A percentile compares a stretch with the other conserved stretches of the same genome.
Evolutionary conservation across 2,888 invertebrate species (phyloP).

Genomic region (Philhelius pedissequus): DNA sequence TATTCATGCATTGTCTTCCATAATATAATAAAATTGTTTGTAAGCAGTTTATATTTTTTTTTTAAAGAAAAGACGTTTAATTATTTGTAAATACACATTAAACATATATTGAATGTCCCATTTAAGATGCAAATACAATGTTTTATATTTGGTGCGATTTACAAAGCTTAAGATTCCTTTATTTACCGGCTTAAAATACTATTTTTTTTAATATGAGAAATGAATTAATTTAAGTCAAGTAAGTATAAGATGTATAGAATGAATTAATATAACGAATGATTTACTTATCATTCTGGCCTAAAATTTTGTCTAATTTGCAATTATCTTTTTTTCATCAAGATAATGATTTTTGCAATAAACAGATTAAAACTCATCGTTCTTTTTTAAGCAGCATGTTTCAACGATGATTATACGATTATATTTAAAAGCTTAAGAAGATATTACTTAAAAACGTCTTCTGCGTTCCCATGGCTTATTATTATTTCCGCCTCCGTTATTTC

Average conservation of each 20-base stretch:
- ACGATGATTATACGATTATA: conserved; percentile 1
- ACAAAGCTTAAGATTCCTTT: conserved; percentile 18
- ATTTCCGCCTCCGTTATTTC: conserved; percentile 70
- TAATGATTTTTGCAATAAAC: conserved; percentile 3
- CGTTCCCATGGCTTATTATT: conserved; percentile 77
- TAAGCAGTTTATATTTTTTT: neutral
- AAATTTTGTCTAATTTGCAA: conserved; percentile 27
- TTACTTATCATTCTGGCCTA: conserved; percentile 31
- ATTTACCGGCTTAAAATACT: conserved; percentile 30
- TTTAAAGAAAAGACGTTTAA: conserved; percentile 36
- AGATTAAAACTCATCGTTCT: neutral
- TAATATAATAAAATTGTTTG: neutral
- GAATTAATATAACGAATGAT: conserved; percentile 24
- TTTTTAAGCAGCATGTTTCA: neutral
- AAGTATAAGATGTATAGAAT: conserved; percentile 11
- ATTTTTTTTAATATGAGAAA: conserved; percentile 27
- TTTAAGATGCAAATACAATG: conserved; percentile 44
- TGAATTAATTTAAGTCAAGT: conserved; percentile 35
- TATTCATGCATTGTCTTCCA: neutral
- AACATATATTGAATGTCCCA: conserved; percentile 53
- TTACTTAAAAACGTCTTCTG: conserved; percentile 78
- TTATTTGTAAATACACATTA: conserved; percentile 52
- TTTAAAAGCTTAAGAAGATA: neutral
- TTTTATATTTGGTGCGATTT: conserved; percentile 20
- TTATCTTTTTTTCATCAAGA: conserved; percentile 23